phyloP scores from a whole-genome alignment of 2,888 invertebrate genomes.

The Anodontia alba region DNA sequence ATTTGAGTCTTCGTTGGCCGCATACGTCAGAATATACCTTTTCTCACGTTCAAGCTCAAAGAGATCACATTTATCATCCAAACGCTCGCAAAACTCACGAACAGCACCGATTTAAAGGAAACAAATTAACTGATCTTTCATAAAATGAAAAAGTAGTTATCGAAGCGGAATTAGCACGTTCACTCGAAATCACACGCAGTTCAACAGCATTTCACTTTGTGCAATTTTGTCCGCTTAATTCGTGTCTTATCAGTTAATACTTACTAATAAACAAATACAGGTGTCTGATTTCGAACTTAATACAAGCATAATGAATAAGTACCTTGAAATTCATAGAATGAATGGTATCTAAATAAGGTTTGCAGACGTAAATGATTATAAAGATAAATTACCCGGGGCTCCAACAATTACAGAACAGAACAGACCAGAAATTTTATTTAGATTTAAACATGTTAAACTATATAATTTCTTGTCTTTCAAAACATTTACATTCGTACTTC shows the following conservation, averaged over 20 bases:
- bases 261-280: constrained; percentile 21
- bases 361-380: not conserved
- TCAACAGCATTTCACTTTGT: constrained; percentile 3
- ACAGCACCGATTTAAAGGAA: not conserved
- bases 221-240: constrained; percentile 10
- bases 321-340: constrained; percentile 9
- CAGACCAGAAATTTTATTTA: no score
- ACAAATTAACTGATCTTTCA: constrained; percentile 2
- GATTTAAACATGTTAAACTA: no score
- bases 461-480: no score
- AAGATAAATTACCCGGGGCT: not conserved
- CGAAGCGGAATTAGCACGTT: not conserved
- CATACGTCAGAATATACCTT: no score
- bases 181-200: not conserved
- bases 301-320: not conserved
- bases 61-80: not conserved
- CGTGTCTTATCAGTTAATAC: constrained; percentile 19
- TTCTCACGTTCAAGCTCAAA: no score
- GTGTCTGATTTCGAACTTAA: constrained; percentile 6
- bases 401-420: no score
- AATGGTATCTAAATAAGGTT: constrained; percentile 9
- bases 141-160: constrained; percentile 1
- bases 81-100: not conserved
- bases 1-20: no score
- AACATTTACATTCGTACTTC: no score